Conservation (phyloP, 2,888 invertebrate species). For the Periphyllus acericola region DNA sequence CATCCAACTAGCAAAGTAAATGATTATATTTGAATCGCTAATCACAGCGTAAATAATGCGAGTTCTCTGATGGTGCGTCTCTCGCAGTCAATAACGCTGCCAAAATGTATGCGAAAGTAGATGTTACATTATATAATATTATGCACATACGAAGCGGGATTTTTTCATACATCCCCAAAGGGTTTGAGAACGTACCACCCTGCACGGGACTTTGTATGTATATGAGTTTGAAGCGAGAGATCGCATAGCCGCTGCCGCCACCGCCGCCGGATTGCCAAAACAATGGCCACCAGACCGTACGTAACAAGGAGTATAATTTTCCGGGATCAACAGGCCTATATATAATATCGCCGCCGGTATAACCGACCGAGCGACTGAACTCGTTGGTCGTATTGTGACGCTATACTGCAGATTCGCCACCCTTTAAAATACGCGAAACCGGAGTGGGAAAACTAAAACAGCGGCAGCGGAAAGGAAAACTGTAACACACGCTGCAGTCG, state of each 20-base stretch:
- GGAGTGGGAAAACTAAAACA: neutral
- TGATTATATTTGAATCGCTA: too few species aligned
- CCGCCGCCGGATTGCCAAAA: neutral
- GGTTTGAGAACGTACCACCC: too few species aligned
- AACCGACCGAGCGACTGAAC: neutral
- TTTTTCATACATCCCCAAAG: too few species aligned
- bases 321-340: slow-evolving; percentile 5
- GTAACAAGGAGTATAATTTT: neutral
- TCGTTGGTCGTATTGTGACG: neutral
- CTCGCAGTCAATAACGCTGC: too few species aligned
- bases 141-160: neutral
- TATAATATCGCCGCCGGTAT: neutral
- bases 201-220: too few species aligned
- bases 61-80: too few species aligned
- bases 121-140: neutral
- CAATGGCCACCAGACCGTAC: neutral
- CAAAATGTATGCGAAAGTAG: too few species aligned
- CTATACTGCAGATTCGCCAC: neutral
- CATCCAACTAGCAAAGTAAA: too few species aligned
- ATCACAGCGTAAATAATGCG: too few species aligned
- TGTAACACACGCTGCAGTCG: neutral
- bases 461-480: neutral
- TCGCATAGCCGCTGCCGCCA: too few species aligned
- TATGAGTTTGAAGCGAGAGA: too few species aligned
- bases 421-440: too few species aligned